Percentiles rank a stretch among this genome's conserved stretches.
phyloP scores from a whole-genome alignment of 2,888 invertebrate species.

The Pseudococcus viburni region DNA sequence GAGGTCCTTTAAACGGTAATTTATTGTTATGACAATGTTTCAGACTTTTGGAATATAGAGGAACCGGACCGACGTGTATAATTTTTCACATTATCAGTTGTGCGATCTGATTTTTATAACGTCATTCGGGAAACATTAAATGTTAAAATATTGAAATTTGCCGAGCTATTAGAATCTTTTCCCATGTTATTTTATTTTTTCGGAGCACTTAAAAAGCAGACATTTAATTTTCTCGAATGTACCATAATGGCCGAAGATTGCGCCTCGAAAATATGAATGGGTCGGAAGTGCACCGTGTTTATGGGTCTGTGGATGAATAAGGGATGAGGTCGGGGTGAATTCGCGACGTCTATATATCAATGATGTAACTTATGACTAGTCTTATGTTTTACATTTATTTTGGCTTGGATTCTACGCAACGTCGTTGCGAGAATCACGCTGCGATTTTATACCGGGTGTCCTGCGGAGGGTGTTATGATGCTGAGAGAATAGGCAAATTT shows the following conservation, averaged over 20 bases:
- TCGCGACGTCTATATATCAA: conserved; percentile 17
- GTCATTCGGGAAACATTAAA: conserved; percentile 65
- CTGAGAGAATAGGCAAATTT: background rate
- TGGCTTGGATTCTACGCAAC: background rate
- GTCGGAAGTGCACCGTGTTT: conserved; percentile 47
- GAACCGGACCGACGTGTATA: conserved; percentile 53
- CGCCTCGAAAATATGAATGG: conserved; percentile 34
- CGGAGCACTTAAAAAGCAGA: conserved; percentile 54
- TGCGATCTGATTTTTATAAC: conserved; percentile 65
- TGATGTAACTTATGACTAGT: conserved; percentile 1
- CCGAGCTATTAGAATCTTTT: conserved; percentile 57
- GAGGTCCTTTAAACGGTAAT: conserved; percentile 58
- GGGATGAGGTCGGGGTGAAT: background rate
- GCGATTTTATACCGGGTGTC: background rate
- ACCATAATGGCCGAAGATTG: conserved; percentile 23
- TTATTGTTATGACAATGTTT: conserved; percentile 62
- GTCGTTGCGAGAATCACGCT: background rate
- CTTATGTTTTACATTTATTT: conserved; percentile 34
- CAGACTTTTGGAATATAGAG: conserved; percentile 54
- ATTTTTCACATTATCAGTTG: conserved; percentile 60
- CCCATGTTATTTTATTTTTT: conserved; percentile 52
- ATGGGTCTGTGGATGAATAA: background rate
- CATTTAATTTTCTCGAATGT: conserved; percentile 57
- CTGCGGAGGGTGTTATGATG: background rate
- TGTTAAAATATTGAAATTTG: conserved; percentile 64